These are phyloP conservation scores for Nycteola revayana DNA, from an alignment of 2,888 invertebrate species.

Conservation along the genomic window DNA sequence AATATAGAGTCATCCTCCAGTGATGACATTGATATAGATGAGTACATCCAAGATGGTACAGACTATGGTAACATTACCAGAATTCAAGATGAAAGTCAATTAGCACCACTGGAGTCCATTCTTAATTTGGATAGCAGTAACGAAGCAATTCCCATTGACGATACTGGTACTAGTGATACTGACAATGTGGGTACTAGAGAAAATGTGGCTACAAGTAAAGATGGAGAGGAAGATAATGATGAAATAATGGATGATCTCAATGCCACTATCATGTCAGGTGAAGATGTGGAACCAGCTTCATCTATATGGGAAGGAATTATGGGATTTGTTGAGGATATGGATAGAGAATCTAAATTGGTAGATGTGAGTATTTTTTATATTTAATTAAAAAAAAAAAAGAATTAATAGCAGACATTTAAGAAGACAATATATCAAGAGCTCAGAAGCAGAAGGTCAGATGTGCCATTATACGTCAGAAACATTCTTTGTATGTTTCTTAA, in stretches of 20 bases:
- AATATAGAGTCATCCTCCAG: constrained; percentile 87
- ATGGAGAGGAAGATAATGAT: constrained; percentile 12
- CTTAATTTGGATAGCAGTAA: constrained; percentile 54
- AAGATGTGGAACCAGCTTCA: constrained; percentile 54
- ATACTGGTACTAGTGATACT: no score
- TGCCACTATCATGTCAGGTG: constrained; percentile 61
- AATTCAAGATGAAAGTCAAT: constrained; percentile 50
- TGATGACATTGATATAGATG: constrained; percentile 81
- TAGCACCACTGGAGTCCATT: constrained; percentile 41
- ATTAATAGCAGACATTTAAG: no score
- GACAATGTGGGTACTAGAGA: no score
- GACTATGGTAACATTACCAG: constrained; percentile 72
- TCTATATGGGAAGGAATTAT: constrained; percentile 73
- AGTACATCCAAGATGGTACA: constrained; percentile 69
- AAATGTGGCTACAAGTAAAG: neutral
- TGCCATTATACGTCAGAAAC: no score
- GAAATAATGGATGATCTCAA: constrained; percentile 53
- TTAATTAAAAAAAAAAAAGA: no score
- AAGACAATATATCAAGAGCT: no score
- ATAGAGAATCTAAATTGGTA: constrained; percentile 52
- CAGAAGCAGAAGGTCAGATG: no score
- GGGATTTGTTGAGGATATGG: constrained; percentile 67
- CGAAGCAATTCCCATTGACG: no score
- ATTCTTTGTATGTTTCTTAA: no score
- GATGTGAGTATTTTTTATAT: constrained; percentile 51